These are phyloP conservation scores for Drosophila percnosoma DNA, from an alignment of 2,888 invertebrate genomes.

Conservation along the genomic window DNA sequence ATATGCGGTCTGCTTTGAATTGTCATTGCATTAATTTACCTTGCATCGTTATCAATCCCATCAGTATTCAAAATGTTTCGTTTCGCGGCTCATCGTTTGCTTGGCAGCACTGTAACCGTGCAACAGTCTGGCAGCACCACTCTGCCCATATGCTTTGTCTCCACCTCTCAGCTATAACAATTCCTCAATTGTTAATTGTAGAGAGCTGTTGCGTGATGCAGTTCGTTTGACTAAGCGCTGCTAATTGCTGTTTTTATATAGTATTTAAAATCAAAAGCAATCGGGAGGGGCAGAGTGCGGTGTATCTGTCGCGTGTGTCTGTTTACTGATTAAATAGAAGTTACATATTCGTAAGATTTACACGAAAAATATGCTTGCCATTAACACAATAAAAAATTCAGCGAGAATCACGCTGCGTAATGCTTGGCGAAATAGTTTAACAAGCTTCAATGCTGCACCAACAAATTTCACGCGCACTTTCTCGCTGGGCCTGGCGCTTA, in stretches of 20 bases:
- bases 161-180: constrained; percentile 45
- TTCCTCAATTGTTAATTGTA: constrained; percentile 41
- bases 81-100: neutral
- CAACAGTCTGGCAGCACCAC: constrained; percentile 30
- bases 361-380: constrained; percentile 54
- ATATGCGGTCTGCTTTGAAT: neutral
- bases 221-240: constrained; percentile 6
- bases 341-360: neutral
- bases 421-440: constrained; percentile 34
- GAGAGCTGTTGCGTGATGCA: constrained; percentile 60
- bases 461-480: constrained; percentile 65
- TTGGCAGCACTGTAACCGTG: constrained; percentile 14
- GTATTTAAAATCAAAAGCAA: constrained; percentile 3
- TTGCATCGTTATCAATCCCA: neutral
- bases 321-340: constrained; percentile 50
- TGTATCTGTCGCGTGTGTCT: constrained; percentile 14
- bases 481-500: constrained; percentile 66
- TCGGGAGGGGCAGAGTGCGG: constrained; percentile 4
- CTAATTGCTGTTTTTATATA: constrained; percentile 25
- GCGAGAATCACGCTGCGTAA: constrained; percentile 52
- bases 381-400: constrained; percentile 62
- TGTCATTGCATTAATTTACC: neutral
- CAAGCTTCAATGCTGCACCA: constrained; percentile 18
- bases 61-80: constrained; percentile 7
- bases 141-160: constrained; percentile 31